Evolutionary conservation across 1,140 invertebrate genomes (phyloP), one percentile per base, ranked within the genome.

Genomic region (Panonychus citri): DNA sequence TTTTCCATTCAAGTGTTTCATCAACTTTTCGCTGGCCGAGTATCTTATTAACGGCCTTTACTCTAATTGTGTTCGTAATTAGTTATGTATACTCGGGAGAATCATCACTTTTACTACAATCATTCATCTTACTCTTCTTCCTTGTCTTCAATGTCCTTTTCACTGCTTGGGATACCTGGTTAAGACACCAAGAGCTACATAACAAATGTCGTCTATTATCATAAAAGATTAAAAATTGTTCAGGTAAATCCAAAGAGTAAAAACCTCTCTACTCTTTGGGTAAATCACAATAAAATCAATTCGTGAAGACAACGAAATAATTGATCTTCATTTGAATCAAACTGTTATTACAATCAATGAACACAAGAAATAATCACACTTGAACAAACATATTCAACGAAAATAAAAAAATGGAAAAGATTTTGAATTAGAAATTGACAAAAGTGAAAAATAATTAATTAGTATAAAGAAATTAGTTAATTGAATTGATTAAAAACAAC

Each of bases 1-100:
- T 76, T 52, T 70, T 76, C 64, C 75, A 76, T 62, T 71, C 68
- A 55, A 80, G 77, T 64, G 74, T 74, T 60, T 73, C 78, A 55
- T 79, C 78, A 51, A 77, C 77, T 7, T 72, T 81, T 60, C 76
- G 76, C 56, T 80, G 78, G 77, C 73, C 77, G 21, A 78, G 77
- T 40, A 72, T 74, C 42, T 51, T 74, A 1, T 69, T 71, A 0
- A 68, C 76, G 27, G 57, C 76, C 52, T 58, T 77, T 42, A 70
- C 67, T 61, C 67, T 67, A 28, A 61, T 72, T 59, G 61, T 67
- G 28, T 65, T 76, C 37, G 65, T 75, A 54, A 48, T 58, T 48
- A 46, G 42, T 54, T 40, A 54, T 46, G 24, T 56, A 69, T 64
- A 58, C 64, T 60, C 63, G 63, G 68, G 69, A 66, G 56, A 61